Conservation (phyloP, 2,113 vertebrate genomes). For the Felis chaus region DNA sequence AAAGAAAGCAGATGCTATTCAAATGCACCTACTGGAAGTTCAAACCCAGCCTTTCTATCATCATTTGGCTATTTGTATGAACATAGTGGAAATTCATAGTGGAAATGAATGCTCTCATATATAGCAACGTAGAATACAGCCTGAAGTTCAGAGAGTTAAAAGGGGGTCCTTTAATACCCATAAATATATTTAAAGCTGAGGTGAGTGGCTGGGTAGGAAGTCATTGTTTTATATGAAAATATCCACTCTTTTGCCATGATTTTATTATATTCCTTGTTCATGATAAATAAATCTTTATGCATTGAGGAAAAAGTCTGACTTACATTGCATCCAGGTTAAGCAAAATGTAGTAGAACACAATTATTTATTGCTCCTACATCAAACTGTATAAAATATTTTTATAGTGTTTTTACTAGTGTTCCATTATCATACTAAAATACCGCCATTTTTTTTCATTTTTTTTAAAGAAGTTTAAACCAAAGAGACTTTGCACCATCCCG, state of each 20-base stretch:
- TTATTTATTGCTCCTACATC: neutral
- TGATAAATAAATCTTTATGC: constrained; percentile 38
- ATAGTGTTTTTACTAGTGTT: neutral
- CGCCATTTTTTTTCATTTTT: neutral
- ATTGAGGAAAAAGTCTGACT: neutral
- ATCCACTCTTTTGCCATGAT: neutral
- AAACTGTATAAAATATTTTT: neutral
- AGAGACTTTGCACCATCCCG: neutral
- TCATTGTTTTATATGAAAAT: neutral
- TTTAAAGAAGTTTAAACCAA: neutral
- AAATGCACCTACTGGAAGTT: neutral
- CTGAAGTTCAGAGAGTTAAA: neutral
- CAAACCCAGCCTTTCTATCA: neutral
- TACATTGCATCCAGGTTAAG: neutral
- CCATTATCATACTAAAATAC: neutral
- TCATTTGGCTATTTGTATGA: neutral
- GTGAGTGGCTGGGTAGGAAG: neutral
- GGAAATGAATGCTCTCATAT: neutral
- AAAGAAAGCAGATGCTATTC: neutral
- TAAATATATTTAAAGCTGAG: constrained; percentile 30
- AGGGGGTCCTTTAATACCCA: neutral
- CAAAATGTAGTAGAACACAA: neutral
- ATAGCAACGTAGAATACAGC: neutral
- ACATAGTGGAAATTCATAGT: neutral
- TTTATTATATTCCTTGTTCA: constrained; percentile 3